Evolutionary conservation across 2,113 vertebrate genomes (phyloP), one percentile per base, ranked within the genome.

Genomic region (Apteryx mantelli): DNA sequence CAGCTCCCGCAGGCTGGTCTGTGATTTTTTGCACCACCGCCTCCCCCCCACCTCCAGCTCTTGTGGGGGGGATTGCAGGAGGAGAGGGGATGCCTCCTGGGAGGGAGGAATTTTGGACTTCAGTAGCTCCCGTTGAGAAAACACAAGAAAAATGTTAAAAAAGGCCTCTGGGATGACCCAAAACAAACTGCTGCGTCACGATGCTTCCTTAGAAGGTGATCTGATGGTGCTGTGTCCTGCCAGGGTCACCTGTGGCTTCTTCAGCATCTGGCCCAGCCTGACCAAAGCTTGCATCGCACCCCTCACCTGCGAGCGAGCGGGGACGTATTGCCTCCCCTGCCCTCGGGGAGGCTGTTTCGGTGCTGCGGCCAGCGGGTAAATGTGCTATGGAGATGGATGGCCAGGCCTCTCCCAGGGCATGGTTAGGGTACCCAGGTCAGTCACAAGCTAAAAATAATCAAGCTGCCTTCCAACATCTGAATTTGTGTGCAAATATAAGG

Each of bases 171-270:
- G 40, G 77, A 34, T 4, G n/a, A 69, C 61, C 52, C 66, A 69
- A 50, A 70, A 34, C 44, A 60, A 73, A 68, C 26, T 34, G 13
- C 26, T 64, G 34, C 60, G 15, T 42, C 8, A 14, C 1, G 2
- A 19, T 50, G 19, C 22, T 42, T 42, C 13, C 73, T 91, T 61
- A 14, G 55, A 13, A 1, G 12, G 34, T 44, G 18, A 50, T n/a
- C 69, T 53, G n/a, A 5, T 13, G 50, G 25, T 1, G 4, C 58
- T 86, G 53, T 2, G 6, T 61, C 73, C 52, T 0, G 0, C 11
- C 38, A 55, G 53, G 11, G 52, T 65, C 28, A 65, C 53, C 38
- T 7, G 14, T 2, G 9, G 0, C 8, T 74, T n/a, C 66, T 14
- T 34, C 32, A n/a, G 48, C 46, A 48, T 70, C 48, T 12, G 18